Evolutionary conservation across 2,113 vertebrate genomes (phyloP).

Genomic region (Numenius arquata): DNA sequence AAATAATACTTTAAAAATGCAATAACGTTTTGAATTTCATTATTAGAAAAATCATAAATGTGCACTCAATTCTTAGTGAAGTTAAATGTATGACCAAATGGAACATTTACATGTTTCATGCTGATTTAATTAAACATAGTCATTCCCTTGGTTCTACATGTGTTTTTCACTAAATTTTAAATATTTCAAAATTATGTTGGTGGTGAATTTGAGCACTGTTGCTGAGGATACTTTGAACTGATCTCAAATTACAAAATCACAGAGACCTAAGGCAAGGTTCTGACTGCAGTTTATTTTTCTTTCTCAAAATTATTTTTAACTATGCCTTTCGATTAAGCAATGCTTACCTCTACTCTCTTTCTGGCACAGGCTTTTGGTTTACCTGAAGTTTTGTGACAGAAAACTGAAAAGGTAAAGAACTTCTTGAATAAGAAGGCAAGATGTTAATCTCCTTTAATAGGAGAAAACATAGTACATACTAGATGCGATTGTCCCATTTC

Average conservation of each 20-base stretch:
- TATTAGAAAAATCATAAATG: constrained; percentile 64
- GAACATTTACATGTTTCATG: constrained; percentile 53
- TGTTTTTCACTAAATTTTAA: constrained; percentile 55
- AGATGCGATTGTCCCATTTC: background rate
- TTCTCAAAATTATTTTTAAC: constrained; percentile 45
- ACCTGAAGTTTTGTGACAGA: background rate
- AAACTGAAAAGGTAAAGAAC: background rate
- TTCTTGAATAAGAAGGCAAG: background rate
- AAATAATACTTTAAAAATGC: constrained; percentile 61
- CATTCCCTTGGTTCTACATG: constrained; percentile 48
- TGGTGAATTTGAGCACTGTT: constrained; percentile 23
- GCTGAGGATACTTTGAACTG: background rate
- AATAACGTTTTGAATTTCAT: constrained; percentile 59
- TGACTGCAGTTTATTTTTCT: background rate
- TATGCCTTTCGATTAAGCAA: background rate
- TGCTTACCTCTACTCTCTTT: constrained; percentile 26
- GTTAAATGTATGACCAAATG: constrained; percentile 23
- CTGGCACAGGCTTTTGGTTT: background rate
- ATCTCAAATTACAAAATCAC: constrained; percentile 7
- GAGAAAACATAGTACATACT: background rate
- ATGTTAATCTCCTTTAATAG: background rate
- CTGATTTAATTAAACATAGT: constrained; percentile 63
- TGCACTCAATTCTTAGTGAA: constrained; percentile 62
- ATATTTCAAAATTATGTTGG: constrained; percentile 15
- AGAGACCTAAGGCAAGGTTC: background rate